Base-by-base conservation (phyloP, 1,140 invertebrate genomes). In the Drosophila sechellia region DNA sequence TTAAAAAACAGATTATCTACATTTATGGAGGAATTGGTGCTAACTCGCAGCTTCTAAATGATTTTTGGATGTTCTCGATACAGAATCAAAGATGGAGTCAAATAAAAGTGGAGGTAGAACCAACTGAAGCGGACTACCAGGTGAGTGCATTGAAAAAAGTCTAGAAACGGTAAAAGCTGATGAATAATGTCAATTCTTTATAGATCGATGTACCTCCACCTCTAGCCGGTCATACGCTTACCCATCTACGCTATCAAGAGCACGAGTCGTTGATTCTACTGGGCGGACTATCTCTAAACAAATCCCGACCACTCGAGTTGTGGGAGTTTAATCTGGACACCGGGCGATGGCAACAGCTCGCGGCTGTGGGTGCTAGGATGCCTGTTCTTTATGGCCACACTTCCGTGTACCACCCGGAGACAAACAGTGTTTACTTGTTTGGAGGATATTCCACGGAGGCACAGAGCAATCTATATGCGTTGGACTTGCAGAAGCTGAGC, bases 41-140 rank as follows among this genome's bases (percentile, higher is more conserved):
- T 37, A 86, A 90, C 27, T 77, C 93, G 34, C 95, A 95, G 63
- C 96, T 97, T 3, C 90, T 97, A 0, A 94, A 94, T 35, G 98
- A 98, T 89, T 97, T 98, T 87, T 99, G 98, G 98, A 97, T 96
- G 79, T 99, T 98, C 90, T 96, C 96, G 87, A 94, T 98, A 50
- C 96, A 96, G 87, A 96, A 97, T 80, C 95, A 96, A 74, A 94
- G 96, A 13, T 99, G 98, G 98, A 95, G 94, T 49, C 94, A 95
- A 63, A 94, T 91, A 31, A 93, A 93, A 55, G 39, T 66, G 6
- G 46, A 72, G 11, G 31, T 56, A 17, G 75, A 72, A 4, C 6
- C 45, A 4, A 40, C n/a, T 25, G 48, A 40, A 37, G 17, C 8
- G 3, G 10, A 66, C 4, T 10, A 50, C 11, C 37, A 17, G 20